Base-by-base conservation (phyloP, 2,113 vertebrate genomes). In the Ondatra zibethicus region DNA sequence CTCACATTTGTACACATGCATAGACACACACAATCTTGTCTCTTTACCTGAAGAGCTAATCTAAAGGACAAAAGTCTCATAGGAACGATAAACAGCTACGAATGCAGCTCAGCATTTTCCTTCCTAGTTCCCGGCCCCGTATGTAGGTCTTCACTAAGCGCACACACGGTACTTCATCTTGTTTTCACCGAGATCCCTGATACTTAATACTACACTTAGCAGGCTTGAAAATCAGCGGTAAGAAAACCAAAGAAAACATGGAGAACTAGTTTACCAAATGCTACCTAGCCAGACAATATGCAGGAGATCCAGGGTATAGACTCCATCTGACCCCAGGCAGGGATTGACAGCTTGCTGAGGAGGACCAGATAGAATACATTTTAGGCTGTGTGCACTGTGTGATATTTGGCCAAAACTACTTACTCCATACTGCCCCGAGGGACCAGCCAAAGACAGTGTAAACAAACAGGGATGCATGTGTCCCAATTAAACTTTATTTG, bases 211-310 rank as follows among this genome's bases (percentile, higher is more conserved):
- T 81, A 17, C 72, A 45, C 72, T 81, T n/a, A 68, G 33, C 89
- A 75, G 31, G 42, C 84, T 50, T 21, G 58, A 58, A 58, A 58
- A 66, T 39, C 63, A 29, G 14, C 23, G 33, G 14, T n/a, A 29
- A 96, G 94, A 89, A 95, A 92, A 82, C 72, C 21, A 33, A 75
- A 84, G 85, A 70, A 11, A 77, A 82, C 81, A 80, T 36, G 76
- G 33, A 88, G 52, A n/a, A 84, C 73, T 47, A 61, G 55, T 82
- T 70, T 39, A 88, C 91, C 58, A n/a, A 36, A 27, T 61, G 4
- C 47, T 50, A 31, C 27, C 73, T 19, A 65, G 80, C 19, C 5
- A 81, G 78, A 36, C 52, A 58, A 72, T 27, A 52, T 16, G 58
- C 0, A 33, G 89, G 16, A 72, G 58, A 58, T 33, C 42, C 50